phyloP scores from a whole-genome alignment of 2,888 invertebrate genomes.

The Aproaerema taeniolella region DNA sequence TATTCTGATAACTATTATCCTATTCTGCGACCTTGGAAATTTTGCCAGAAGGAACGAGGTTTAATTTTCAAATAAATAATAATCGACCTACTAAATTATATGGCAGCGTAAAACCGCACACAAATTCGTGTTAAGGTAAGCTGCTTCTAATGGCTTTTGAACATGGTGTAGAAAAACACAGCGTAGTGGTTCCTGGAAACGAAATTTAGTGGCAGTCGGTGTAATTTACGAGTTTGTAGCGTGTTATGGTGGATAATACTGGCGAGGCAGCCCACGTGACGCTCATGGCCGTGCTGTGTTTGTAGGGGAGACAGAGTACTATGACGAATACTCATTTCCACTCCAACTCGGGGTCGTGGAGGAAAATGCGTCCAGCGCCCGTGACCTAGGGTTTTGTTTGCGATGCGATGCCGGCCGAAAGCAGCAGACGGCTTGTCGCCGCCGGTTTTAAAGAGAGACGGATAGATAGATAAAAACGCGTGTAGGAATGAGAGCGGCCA shows the following conservation, averaged over 20 bases:
- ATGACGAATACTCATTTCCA: conserved; percentile 34
- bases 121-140: too few relatives aligned
- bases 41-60: too few relatives aligned
- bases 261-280: conserved; percentile 35
- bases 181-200: conserved; percentile 24
- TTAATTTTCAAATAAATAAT: too few relatives aligned
- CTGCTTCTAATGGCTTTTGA: too few relatives aligned
- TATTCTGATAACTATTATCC: too few relatives aligned
- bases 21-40: conserved; percentile 38
- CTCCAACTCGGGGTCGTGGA: conserved; percentile 28
- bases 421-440: conserved; percentile 75
- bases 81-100: too few relatives aligned
- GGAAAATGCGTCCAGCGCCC: conserved; percentile 64
- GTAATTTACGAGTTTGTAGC: conserved; percentile 23
- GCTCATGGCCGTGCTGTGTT: conserved; percentile 24
- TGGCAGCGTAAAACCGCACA: conserved; percentile 2
- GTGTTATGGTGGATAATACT: conserved; percentile 16
- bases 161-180: too few relatives aligned
- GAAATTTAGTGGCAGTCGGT: conserved; percentile 25
- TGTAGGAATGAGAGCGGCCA: conserved; percentile 46
- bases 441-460: conserved; percentile 55
- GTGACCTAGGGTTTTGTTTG: conserved; percentile 69
- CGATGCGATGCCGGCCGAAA: conserved; percentile 54
- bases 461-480: conserved; percentile 33
- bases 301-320: conserved; percentile 26